Conservation (phyloP, 1,140 invertebrate genomes). For the Platyscapa corneri region DNA sequence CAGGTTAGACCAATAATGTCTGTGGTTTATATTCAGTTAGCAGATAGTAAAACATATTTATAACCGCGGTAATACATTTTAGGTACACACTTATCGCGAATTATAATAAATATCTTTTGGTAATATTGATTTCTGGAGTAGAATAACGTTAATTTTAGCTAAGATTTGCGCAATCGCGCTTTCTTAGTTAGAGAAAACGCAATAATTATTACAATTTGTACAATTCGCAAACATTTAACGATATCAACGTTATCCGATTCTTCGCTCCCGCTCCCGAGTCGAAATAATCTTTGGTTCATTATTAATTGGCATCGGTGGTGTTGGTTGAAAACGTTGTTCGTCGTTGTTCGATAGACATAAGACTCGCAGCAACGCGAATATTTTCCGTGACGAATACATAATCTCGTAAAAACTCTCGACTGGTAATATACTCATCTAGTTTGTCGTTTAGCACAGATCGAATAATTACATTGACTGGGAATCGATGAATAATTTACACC, state of each 20-base stretch:
- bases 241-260: no score
- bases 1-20: background rate
- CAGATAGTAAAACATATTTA: background rate
- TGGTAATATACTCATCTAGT: background rate
- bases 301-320: background rate
- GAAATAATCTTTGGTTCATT: background rate
- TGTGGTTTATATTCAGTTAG: background rate
- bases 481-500: background rate
- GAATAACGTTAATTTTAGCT: background rate
- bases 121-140: background rate
- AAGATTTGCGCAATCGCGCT: no score
- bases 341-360: background rate
- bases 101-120: background rate
- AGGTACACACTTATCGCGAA: background rate
- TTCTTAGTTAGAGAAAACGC: no score
- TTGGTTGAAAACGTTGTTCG: background rate
- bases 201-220: no score
- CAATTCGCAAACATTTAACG: no score
- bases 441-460: background rate
- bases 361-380: background rate
- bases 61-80: background rate
- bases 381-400: background rate
- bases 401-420: background rate
- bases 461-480: background rate
- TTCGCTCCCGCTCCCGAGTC: no score